Percentiles rank a stretch among this genome's conserved stretches.
Evolutionary conservation across 2,888 invertebrate species (phyloP).

Genomic region (Loripinus fragilis): DNA sequence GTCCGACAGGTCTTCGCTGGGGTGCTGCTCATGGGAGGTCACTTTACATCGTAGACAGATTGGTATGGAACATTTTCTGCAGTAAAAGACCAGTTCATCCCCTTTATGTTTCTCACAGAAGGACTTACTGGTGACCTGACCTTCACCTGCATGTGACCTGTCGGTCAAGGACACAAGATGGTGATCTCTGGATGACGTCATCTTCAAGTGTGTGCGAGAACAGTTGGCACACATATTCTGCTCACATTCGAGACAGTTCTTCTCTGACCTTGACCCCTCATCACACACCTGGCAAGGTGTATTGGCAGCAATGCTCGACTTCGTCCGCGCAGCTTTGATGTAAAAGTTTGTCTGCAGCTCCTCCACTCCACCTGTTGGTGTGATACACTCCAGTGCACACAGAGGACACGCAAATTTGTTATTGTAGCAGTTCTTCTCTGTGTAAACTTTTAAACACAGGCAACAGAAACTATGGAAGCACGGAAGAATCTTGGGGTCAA

Average conservation of each 20-base stretch:
- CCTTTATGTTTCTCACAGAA: constrained; percentile 64
- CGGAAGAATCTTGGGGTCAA: constrained; percentile 60
- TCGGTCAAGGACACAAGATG: constrained; percentile 62
- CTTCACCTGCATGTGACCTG: constrained; percentile 48
- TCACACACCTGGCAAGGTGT: constrained; percentile 59
- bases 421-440: constrained; percentile 54
- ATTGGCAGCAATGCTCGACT: constrained; percentile 48
- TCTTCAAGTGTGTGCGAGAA: constrained; percentile 58
- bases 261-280: constrained; percentile 55
- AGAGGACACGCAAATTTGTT: constrained; percentile 61
- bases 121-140: constrained; percentile 57
- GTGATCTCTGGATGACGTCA: constrained; percentile 64
- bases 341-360: constrained; percentile 65
- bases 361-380: constrained; percentile 53
- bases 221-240: constrained; percentile 61
- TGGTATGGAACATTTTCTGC: constrained; percentile 57
- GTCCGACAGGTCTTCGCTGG: constrained; percentile 58
- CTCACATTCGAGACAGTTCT: constrained; percentile 62
- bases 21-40: constrained; percentile 63
- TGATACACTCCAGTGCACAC: constrained; percentile 54
- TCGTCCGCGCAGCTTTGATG: constrained; percentile 59
- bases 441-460: constrained; percentile 54
- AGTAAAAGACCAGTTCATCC: constrained; percentile 63
- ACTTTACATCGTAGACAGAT: constrained; percentile 65
- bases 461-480: constrained; percentile 64